Evolutionary conservation across 92 coral and sea anemone species (phyloP).

Genomic region (Umimayanthus chanpuru): DNA sequence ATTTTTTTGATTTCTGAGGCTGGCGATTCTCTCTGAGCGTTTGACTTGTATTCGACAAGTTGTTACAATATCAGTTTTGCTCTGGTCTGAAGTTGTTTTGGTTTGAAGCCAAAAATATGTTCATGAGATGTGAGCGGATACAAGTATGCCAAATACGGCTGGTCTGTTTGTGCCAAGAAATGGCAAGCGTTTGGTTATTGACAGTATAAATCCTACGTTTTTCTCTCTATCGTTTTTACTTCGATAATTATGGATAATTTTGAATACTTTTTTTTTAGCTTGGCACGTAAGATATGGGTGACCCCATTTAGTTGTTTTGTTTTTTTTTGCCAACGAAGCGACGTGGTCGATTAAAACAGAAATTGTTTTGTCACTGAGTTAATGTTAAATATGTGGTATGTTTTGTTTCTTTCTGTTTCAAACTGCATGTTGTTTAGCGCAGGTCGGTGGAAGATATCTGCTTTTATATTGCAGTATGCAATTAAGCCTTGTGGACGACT

Average conservation of each 20-base stretch:
- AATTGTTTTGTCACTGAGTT: background rate
- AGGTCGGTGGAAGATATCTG: background rate
- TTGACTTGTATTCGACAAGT: background rate
- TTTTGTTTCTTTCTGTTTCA: background rate
- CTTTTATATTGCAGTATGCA: background rate
- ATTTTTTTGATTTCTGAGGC: background rate
- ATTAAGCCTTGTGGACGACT: background rate
- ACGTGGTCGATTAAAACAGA: background rate
- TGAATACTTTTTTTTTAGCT: background rate
- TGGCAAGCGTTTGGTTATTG: background rate
- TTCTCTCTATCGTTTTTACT: background rate
- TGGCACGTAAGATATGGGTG: background rate
- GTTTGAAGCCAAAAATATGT: constrained; percentile 26
- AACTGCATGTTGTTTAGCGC: background rate
- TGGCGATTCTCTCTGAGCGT: background rate
- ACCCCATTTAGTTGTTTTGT: background rate
- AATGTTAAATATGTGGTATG: background rate
- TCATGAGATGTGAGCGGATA: constrained; percentile 5
- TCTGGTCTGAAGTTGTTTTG: constrained; percentile 26
- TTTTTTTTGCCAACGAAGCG: background rate
- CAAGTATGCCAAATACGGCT: background rate
- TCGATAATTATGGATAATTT: background rate
- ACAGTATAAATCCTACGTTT: background rate
- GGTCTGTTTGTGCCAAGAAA: background rate
- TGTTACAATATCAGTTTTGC: constrained; percentile 25